Evolutionary conservation across 2,888 invertebrate genomes (phyloP), one percentile per base, ranked within the genome.

Genomic region (Congeria kusceri): DNA sequence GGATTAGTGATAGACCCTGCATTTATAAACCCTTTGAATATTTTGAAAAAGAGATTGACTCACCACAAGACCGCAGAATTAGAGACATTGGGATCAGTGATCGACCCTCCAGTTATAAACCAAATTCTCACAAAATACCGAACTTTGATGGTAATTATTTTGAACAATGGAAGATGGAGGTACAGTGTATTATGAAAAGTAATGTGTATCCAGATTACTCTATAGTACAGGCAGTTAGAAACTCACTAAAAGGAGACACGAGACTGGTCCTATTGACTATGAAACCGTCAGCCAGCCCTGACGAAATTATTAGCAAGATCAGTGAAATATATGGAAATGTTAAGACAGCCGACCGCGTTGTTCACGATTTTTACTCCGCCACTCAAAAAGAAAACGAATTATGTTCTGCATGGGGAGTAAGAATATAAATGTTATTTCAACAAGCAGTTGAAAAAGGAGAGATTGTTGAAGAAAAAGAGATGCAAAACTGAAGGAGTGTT

Each of bases 351-450:
- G 29, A 59, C 11, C 20, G n/a, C 9, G 4, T 3, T 4, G 4
- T 18, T 9, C 29, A 53, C n/a, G 66, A 66, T n/a, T 56, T 66
- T 32, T 66, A 66, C 56, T 66, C 56, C 7, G 66, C 66, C 5
- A 53, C n/a, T 11, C 66, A 66, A 29, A 29, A 7, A 9, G 29
- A n/a, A 4, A 20, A 27, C 53, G 66, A 0, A 23, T 29, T 32
- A 32, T 66, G 56, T 56, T 66, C 66, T 13, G 66, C 57, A 18
- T 29, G 28, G 27, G 28, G 9, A n/a, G 44, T 63, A 46, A 32
- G 44, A 32, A 27, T 20, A 23, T 11, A 29, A 57, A 57, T 18
- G 20, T 23, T 20, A 23, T 66, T 39, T 29, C 53, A 20, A 39
- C 5, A 32, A 15, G 53, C 5, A 25, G 57, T 18, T 56, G 56